Conservation (phyloP, 2,797 vertebrate genomes). For the Glyptemys insculpta region DNA sequence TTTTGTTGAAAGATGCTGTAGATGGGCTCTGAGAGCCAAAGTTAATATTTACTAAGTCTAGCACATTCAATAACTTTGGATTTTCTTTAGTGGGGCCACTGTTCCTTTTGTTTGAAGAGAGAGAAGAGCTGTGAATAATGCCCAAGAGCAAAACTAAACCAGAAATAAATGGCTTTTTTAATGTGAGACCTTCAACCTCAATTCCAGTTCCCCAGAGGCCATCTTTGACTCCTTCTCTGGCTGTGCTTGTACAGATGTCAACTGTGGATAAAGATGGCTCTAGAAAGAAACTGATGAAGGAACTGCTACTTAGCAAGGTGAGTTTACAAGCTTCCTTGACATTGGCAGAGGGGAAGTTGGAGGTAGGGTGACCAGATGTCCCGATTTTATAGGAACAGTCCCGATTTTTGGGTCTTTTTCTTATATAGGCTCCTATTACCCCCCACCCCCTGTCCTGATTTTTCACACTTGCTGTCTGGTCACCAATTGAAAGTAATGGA, state of each 20-base stretch:
- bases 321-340: conserved; percentile 25
- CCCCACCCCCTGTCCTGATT: too few relatives aligned
- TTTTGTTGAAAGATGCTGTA: background rate
- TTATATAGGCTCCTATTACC: too few relatives aligned
- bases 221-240: conserved; percentile 50
- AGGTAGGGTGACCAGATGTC: background rate
- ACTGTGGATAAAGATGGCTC: conserved; percentile 24
- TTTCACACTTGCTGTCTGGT: too few relatives aligned
- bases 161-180: conserved; percentile 65
- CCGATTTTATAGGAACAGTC: too few relatives aligned
- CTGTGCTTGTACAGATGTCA: conserved; percentile 30
- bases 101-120: conserved; percentile 69
- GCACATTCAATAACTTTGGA: conserved; percentile 58
- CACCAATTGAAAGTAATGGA: conserved; percentile 31
- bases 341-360: background rate
- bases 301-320: conserved; percentile 22
- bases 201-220: conserved; percentile 66
- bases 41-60: conserved; percentile 70
- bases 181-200: conserved; percentile 73
- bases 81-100: conserved; percentile 51
- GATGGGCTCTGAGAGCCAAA: conserved; percentile 43
- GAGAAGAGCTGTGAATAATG: conserved; percentile 67
- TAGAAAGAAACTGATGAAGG: conserved; percentile 27
- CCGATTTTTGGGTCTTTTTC: too few relatives aligned
- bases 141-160: conserved; percentile 68